Conservation (phyloP, 2,797 vertebrate species). For the Takifugu ocellatus region DNA sequence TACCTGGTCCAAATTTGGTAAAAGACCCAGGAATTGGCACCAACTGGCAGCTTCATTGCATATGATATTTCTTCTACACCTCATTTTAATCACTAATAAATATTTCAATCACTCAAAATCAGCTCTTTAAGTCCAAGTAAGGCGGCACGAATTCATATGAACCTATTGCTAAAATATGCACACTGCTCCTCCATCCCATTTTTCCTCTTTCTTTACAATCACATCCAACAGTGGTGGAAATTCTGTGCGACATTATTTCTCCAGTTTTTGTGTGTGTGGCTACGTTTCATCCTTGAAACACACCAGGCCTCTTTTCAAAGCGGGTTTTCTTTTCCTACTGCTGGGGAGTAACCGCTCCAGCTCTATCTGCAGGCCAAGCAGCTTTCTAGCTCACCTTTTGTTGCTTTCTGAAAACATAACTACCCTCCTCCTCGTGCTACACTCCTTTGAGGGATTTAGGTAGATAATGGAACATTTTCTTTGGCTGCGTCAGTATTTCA, state of each 20-base stretch:
- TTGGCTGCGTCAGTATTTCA: constrained; percentile 66
- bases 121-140: constrained; percentile 3
- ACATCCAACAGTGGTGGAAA: constrained; percentile 22
- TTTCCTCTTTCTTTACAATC: constrained; percentile 3
- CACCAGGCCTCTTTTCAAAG: constrained; percentile 39
- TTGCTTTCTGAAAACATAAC: constrained; percentile 60
- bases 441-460: constrained; percentile 58
- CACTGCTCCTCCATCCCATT: neutral
- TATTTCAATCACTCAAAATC: constrained; percentile 10
- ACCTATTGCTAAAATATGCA: neutral
- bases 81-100: neutral
- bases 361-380: constrained; percentile 51
- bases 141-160: neutral
- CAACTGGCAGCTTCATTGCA: no score
- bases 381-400: constrained; percentile 70
- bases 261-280: constrained; percentile 16
- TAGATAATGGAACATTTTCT: constrained; percentile 66
- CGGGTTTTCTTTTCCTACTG: constrained; percentile 21
- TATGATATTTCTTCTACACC: no score
- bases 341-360: constrained; percentile 38
- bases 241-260: constrained; percentile 29
- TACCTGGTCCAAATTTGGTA: constrained; percentile 17
- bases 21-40: neutral
- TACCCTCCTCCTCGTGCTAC: constrained; percentile 20
- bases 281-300: constrained; percentile 36